phyloP scores from a whole-genome alignment of 2,888 invertebrate species.

The Ellobium chinense region DNA sequence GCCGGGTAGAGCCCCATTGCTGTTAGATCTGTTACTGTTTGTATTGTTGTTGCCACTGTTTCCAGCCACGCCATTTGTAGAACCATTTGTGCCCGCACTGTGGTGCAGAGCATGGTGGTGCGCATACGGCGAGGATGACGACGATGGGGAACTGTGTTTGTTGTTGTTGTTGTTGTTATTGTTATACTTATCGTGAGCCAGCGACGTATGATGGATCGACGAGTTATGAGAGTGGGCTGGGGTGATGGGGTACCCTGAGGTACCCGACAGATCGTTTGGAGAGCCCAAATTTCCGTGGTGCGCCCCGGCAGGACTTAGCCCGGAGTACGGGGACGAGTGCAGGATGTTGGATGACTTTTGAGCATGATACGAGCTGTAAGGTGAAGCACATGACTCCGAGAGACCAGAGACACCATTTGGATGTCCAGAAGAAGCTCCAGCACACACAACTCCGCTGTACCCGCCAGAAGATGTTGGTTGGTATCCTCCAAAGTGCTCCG shows the following conservation, averaged over 20 bases:
- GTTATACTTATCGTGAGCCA: conserved; percentile 38
- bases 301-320: conserved; percentile 26
- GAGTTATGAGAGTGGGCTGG: conserved; percentile 38
- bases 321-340: conserved; percentile 35
- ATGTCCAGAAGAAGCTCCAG: conserved; percentile 4
- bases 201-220: conserved; percentile 22
- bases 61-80: conserved; percentile 1
- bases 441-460: conserved; percentile 21
- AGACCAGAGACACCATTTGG: conserved; percentile 20
- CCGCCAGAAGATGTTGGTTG: conserved; percentile 22
- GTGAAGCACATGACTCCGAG: conserved; percentile 34
- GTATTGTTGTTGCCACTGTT: neutral
- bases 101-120: conserved; percentile 36
- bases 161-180: conserved; percentile 39
- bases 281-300: conserved; percentile 30
- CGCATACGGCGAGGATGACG: conserved; percentile 25
- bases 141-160: conserved; percentile 33
- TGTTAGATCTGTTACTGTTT: conserved; percentile 19
- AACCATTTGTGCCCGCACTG: neutral
- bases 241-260: conserved; percentile 37
- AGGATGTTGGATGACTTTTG: conserved; percentile 28
- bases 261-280: conserved; percentile 20
- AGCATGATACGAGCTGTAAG: conserved; percentile 36
- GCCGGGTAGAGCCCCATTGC: neutral
- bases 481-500: conserved; percentile 63